Evolutionary conservation across 1,140 invertebrate species (phyloP), one percentile per base, ranked within the genome.

Genomic region (Procambarus clarkii): DNA sequence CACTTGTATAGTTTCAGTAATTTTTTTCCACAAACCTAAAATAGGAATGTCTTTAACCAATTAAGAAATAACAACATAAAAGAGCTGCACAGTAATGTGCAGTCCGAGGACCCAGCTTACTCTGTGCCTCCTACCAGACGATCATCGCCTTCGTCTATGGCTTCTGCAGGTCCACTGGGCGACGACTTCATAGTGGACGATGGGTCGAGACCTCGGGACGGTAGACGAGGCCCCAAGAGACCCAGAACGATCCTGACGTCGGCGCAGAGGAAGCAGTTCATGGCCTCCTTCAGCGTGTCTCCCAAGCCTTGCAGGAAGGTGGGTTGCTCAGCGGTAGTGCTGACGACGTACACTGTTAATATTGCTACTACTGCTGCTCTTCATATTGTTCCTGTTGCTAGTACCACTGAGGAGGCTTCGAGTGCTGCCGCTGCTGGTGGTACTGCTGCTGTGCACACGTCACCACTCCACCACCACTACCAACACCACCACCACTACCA

Each of bases 231-330:
- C 0, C 98, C 98, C 0, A 99, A 99, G 94, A 95, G 99, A 93
- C 99, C 99, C 0, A 95, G 99, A 91, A 99, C 99, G 0, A 99
- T 99, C 88, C 95, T 99, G 0, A 99, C 98, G 3, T 99, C 98
- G 44, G 98, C 98, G 48, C 99, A 99, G 94, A 95, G 99, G 93
- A 96, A 98, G 92, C 98, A 99, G 93, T 99, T 99, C 95, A 99
- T 99, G 95, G 97, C 98, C 8, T 99, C 98, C 1, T 99, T 99
- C 94, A 99, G 99, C 96, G 91, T 99, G 98, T 93, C 92, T n/a
- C 98, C 99, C 5, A 99, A 99, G 94, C 99, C 98, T 0, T 99
- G 98, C 94, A 95, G 99, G 93, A 99, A 99, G 95, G 98, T 98
- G 91, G 94, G 96, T 64, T 21, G 4, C 13, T 18, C 21, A 64